Evolutionary conservation across 2,797 vertebrate species (phyloP).

Genomic region (Platyrinchus mystaceus): DNA sequence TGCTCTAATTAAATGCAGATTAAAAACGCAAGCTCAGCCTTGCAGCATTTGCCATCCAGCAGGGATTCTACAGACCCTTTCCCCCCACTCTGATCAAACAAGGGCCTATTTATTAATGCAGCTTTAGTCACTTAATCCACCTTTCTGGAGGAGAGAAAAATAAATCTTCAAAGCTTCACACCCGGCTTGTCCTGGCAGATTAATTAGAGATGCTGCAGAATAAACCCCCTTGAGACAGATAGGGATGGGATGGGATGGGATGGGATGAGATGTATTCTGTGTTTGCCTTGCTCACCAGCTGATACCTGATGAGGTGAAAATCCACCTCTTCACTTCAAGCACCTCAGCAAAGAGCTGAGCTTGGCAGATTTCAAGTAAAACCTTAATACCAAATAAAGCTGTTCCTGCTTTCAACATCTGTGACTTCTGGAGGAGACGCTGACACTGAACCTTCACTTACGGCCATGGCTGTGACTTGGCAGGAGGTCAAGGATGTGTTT

Average conservation of each 20-base stretch:
- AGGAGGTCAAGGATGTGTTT: background rate
- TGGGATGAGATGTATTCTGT: background rate
- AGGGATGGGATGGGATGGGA: background rate
- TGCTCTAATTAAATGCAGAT: conserved; percentile 1
- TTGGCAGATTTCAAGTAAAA: background rate
- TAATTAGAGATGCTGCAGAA: background rate
- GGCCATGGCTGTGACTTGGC: background rate
- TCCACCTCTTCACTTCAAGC: background rate
- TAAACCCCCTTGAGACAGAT: background rate
- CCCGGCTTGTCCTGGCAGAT: background rate
- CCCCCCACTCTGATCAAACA: background rate
- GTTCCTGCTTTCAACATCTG: background rate
- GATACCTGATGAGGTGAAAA: background rate
- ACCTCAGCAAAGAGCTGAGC: background rate
- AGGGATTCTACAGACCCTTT: background rate
- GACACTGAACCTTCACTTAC: background rate
- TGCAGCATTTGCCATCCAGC: background rate
- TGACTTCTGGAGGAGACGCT: background rate
- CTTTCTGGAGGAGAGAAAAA: background rate
- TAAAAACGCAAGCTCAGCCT: background rate
- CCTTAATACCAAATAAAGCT: background rate
- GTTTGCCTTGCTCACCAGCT: background rate
- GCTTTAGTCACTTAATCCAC: conserved; percentile 25
- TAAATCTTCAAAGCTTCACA: background rate
- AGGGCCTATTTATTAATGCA: background rate